These are phyloP conservation scores for Amaurobius ferox DNA, from an alignment of 2,888 invertebrate genomes.

Conservation along the genomic window DNA sequence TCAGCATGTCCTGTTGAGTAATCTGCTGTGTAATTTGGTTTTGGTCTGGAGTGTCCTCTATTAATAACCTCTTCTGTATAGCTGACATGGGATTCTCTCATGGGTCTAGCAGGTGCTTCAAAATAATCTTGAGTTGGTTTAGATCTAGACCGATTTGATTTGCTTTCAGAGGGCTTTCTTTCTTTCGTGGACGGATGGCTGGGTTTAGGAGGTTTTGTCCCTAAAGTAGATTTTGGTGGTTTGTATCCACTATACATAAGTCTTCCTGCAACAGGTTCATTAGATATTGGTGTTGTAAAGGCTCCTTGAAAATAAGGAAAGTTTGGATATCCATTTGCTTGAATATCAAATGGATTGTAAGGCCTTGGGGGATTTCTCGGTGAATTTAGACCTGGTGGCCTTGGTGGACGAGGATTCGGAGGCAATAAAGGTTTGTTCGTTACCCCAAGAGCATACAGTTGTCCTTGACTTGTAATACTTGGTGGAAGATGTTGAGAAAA, in stretches of 20 bases:
- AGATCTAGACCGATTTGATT: conserved; percentile 6
- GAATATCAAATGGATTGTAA: conserved; percentile 26
- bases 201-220: conserved; percentile 41
- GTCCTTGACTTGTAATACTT: conserved; percentile 39
- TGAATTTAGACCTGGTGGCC: conserved; percentile 10
- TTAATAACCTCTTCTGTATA: conserved; percentile 25
- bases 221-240: conserved; percentile 54
- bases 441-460: conserved; percentile 46
- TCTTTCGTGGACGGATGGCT: neutral
- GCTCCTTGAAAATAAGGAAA: conserved; percentile 62
- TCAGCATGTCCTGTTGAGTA: neutral
- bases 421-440: conserved; percentile 29
- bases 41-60: neutral
- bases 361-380: conserved; percentile 24
- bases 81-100: neutral
- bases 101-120: neutral
- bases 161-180: conserved; percentile 7
- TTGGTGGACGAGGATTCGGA: conserved; percentile 3
- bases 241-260: conserved; percentile 68
- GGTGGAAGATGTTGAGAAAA: conserved; percentile 40
- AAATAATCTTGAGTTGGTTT: conserved; percentile 28
- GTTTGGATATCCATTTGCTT: conserved; percentile 50
- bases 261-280: conserved; percentile 43
- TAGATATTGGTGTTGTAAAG: conserved; percentile 50
- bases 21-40: neutral